These are phyloP conservation scores for Otocyon megalotis DNA, from an alignment of 2,113 vertebrate species.

Conservation along the genomic window DNA sequence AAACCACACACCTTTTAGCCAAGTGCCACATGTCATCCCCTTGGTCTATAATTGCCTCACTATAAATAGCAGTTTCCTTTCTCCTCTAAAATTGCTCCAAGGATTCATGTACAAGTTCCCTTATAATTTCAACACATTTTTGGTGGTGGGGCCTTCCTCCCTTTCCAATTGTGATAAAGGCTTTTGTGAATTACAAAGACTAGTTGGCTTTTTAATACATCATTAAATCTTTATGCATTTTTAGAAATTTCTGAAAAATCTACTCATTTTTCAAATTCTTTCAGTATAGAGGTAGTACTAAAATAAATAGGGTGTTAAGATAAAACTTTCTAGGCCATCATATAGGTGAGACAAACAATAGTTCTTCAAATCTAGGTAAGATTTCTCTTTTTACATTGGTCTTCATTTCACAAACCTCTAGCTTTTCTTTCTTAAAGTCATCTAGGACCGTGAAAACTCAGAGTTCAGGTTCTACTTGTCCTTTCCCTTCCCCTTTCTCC, in stretches of 20 bases:
- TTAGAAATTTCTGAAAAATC: slow-evolving; percentile 80
- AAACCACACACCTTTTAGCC: slow-evolving; percentile 21
- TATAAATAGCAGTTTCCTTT: slow-evolving; percentile 80
- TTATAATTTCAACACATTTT: slow-evolving; percentile 77
- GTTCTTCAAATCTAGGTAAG: not conserved
- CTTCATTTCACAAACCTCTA: slow-evolving; percentile 23
- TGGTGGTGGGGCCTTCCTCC: slow-evolving; percentile 58
- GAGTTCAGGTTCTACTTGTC: not conserved
- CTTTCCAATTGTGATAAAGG: not conserved
- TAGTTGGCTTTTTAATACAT: slow-evolving; percentile 77
- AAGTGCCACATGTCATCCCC: slow-evolving; percentile 60
- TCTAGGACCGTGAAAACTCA: slow-evolving; percentile 24
- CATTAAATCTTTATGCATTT: slow-evolving; percentile 80
- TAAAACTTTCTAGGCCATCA: slow-evolving; percentile 16
- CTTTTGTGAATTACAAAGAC: slow-evolving; percentile 70
- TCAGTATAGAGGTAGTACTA: slow-evolving; percentile 21
- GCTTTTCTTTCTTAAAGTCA: not conserved
- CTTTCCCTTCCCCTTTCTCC: not conserved
- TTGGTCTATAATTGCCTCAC: slow-evolving; percentile 33
- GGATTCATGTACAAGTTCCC: slow-evolving; percentile 75
- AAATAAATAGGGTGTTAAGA: slow-evolving; percentile 68
- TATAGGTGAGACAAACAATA: slow-evolving; percentile 30
- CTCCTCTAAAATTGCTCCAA: slow-evolving; percentile 73
- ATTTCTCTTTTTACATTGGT: slow-evolving; percentile 14
- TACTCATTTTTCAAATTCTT: not conserved